These are phyloP conservation scores for Lepilemur septentrionalis DNA, from an alignment of 2,797 vertebrate species.

Conservation along the genomic window DNA sequence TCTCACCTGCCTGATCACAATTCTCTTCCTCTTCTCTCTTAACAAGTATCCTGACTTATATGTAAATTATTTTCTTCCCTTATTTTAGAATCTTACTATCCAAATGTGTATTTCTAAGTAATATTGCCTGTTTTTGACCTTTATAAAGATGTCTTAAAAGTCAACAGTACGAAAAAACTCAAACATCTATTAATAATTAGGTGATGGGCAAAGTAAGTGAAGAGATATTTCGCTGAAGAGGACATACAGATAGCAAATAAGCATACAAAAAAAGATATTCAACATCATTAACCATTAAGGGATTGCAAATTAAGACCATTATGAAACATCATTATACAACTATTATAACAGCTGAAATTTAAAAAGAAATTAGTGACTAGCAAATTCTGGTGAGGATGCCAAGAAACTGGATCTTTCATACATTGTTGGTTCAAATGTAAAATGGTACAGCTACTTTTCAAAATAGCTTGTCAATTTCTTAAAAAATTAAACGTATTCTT, in stretches of 20 bases:
- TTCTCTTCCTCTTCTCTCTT: not conserved
- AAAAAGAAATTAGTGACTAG: not conserved
- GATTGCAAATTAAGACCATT: not conserved
- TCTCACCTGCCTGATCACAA: not conserved
- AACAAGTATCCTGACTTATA: not conserved
- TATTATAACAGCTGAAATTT: not conserved
- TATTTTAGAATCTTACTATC: not conserved
- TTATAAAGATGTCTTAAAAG: not conserved
- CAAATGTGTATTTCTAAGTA: not conserved
- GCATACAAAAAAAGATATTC: not conserved
- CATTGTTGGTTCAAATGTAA: not conserved
- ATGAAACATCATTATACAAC: not conserved
- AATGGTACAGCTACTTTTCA: not conserved
- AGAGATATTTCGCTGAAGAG: not conserved
- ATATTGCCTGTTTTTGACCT: not conserved
- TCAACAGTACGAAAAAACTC: not conserved
- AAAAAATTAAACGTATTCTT: not conserved
- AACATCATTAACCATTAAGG: not conserved
- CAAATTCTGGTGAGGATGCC: not conserved
- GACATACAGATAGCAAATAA: not conserved
- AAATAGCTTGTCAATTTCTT: not conserved
- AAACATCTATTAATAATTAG: not conserved
- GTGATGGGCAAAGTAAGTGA: not conserved
- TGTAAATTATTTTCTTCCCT: not conserved
- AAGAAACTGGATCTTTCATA: not conserved